phyloP scores from a whole-genome alignment of 1,140 invertebrate genomes.

The Pseudomyrmex pallidus region DNA sequence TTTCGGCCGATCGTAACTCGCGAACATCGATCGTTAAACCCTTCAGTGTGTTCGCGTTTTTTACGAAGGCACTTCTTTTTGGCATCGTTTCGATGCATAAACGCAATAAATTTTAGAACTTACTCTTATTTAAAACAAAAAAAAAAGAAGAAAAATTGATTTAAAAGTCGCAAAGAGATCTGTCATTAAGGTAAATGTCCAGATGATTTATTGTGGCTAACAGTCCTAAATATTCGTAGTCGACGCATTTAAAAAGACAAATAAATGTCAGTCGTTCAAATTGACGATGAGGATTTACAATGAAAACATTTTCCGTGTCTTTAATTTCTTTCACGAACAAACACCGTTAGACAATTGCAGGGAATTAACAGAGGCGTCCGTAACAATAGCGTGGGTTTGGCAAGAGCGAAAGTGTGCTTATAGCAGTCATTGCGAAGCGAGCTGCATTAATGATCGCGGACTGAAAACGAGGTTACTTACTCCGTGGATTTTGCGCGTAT shows the following conservation, averaged over 20 bases:
- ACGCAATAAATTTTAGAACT: no score
- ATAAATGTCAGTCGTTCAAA: background rate
- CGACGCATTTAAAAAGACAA: background rate
- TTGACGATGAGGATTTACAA: background rate
- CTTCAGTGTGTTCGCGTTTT: background rate
- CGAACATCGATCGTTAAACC: slow-evolving; percentile 25
- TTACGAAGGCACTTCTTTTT: no score
- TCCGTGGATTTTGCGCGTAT: slow-evolving; percentile 38
- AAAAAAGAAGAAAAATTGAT: background rate
- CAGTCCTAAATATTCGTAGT: background rate
- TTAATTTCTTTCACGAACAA: background rate
- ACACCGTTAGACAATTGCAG: background rate
- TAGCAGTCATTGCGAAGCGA: slow-evolving; percentile 18
- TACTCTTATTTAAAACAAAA: no score
- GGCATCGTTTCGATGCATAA: no score
- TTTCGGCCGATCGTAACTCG: slow-evolving; percentile 43
- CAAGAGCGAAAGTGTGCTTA: slow-evolving; percentile 57
- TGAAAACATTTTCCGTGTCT: background rate
- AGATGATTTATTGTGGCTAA: no score
- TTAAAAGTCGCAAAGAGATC: background rate
- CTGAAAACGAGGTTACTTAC: slow-evolving; percentile 40
- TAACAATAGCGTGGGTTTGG: slow-evolving; percentile 44
- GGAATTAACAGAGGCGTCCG: background rate
- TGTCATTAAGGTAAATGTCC: background rate
- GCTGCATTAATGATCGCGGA: slow-evolving; percentile 12